Base-by-base conservation (phyloP, 2,113 vertebrate species). In the Sitta europaea region DNA sequence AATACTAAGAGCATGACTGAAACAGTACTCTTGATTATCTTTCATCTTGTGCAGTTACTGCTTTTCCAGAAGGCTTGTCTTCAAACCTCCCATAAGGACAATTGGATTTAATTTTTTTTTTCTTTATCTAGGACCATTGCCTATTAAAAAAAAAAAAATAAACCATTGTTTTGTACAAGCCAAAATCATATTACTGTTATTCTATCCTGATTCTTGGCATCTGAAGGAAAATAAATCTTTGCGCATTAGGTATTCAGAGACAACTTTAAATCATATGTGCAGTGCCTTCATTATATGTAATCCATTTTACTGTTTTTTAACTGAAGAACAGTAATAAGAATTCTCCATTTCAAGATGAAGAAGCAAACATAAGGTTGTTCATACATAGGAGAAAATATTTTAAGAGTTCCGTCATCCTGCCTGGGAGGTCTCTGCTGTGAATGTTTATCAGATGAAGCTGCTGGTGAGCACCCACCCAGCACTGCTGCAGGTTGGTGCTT, bases 211-310 rank as follows among this genome's bases (percentile, higher is more conserved):
- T 74, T 91, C 73, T 66, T 87, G 58, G 43, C 77, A 93, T 94
- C 54, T 86, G 71, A 93, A 92, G 54, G 71, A 86, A 90, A 72
- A 83, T 42, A 92, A 94, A 86, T 76, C 42, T 65, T 93, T 66
- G 33, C 70, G 42, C 27, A 24, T 73, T 45, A 65, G 28, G 25
- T 83, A 70, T 90, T 88, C 35, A 51, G 75, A 73, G 50, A 21
- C 35, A 75, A 73, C 42, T 86, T 90, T 53, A 65, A 92, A 57
- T 79, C 20, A 47, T 55, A 23, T 57, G 55, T 55, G 5, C 70
- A 45, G 9, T 92, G 36, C 65, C 42, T 89, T 67, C 43, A 50
- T 85, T 90, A 48, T 31, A 16, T 71, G 11, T 72, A 75, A 47
- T 47, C 23, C 1, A 1, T 67, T 61, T 68, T 50, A 5, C 0